Conservation (phyloP, 30 jellyfish, hydroid and myxozoan genomes). For the Rhopilema esculentum region DNA sequence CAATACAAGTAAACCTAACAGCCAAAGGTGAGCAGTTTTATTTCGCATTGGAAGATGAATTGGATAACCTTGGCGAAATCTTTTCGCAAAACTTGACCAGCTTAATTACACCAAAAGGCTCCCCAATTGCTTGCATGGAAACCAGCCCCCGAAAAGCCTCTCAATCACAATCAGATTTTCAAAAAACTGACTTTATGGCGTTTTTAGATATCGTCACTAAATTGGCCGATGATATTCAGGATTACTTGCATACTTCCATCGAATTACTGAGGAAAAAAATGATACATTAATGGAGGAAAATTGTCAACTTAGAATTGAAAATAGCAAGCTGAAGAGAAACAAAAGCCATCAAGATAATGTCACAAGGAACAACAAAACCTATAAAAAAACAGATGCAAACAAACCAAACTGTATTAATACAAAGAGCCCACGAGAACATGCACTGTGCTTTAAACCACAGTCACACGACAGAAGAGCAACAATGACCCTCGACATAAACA, state of each 20-base stretch:
- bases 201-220: not conserved
- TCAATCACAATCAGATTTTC: not conserved
- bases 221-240: conserved; percentile 10
- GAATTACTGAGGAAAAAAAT: not conserved
- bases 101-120: not conserved
- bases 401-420: not conserved
- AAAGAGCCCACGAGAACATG: not conserved
- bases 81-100: not conserved
- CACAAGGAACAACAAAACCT: not conserved
- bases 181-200: not conserved
- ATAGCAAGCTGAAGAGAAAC: not conserved
- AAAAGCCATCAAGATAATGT: not conserved
- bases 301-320: conserved; percentile 2
- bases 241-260: not conserved
- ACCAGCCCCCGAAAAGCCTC: not conserved
- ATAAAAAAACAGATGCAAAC: conserved; percentile 2
- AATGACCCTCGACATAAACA: not conserved
- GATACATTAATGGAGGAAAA: not conserved
- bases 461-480: conserved; percentile 3
- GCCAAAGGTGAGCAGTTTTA: too few species aligned
- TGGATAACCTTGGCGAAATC: too few species aligned
- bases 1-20: too few species aligned
- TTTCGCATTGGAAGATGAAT: too few species aligned
- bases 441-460: not conserved
- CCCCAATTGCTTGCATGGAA: not conserved